Conservation (phyloP, 2,797 vertebrate genomes). For the Sebastes diaconus region DNA sequence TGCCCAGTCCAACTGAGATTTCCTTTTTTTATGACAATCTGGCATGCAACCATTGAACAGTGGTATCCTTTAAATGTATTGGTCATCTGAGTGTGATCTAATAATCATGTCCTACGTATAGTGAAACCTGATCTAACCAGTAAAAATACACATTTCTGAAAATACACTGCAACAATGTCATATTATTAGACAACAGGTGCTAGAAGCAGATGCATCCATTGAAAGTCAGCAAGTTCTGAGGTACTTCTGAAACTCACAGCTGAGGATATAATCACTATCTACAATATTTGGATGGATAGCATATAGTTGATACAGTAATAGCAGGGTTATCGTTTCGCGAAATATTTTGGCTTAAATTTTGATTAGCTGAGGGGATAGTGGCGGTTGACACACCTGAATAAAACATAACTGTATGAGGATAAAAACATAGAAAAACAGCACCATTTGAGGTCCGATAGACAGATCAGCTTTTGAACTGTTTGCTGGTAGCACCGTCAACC, state of each 20-base stretch:
- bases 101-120: constrained; percentile 37
- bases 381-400: constrained; percentile 76
- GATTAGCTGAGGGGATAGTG: constrained; percentile 73
- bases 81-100: constrained; percentile 51
- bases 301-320: constrained; percentile 72
- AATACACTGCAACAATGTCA: constrained; percentile 64
- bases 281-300: constrained; percentile 83
- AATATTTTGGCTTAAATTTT: constrained; percentile 76
- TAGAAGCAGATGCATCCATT: constrained; percentile 73
- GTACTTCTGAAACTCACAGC: constrained; percentile 78
- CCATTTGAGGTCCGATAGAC: constrained; percentile 86
- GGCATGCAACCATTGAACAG: constrained; percentile 66
- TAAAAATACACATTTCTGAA: constrained; percentile 77
- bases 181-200: constrained; percentile 61
- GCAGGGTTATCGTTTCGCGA: constrained; percentile 66
- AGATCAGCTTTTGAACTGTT: constrained; percentile 81
- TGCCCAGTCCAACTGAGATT: constrained; percentile 63
- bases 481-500: constrained; percentile 88
- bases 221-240: constrained; percentile 73
- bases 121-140: constrained; percentile 70
- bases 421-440: constrained; percentile 88
- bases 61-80: constrained; percentile 44
- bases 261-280: constrained; percentile 75
- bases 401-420: constrained; percentile 76
- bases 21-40: constrained; percentile 21